Evolutionary conservation across 2,888 invertebrate genomes (phyloP).

Genomic region (Agonopterix arenella): DNA sequence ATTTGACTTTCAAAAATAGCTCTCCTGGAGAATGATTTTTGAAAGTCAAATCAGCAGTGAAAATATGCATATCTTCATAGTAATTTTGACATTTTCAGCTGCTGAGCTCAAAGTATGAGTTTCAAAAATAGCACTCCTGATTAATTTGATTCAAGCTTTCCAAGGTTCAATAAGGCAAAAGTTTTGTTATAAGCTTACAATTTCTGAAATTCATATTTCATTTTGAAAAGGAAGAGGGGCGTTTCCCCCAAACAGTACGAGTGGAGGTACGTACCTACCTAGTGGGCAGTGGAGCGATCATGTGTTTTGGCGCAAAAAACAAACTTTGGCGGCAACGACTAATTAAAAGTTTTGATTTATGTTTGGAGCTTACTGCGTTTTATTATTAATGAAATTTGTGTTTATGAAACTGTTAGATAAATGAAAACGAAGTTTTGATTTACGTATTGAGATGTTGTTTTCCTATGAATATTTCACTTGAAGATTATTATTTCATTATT

Average conservation of each 20-base stretch:
- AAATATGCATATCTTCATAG: too few relatives aligned
- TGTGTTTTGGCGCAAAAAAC: conserved; percentile 2
- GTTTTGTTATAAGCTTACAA: conserved; percentile 15
- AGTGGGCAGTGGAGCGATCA: background rate
- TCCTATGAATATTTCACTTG: too few relatives aligned
- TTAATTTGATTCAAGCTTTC: conserved; percentile 20
- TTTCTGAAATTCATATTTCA: conserved; percentile 12
- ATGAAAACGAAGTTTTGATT: too few relatives aligned
- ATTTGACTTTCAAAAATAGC: too few relatives aligned
- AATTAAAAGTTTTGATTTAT: conserved; percentile 10
- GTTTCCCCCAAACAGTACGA: background rate
- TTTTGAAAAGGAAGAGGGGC: background rate
- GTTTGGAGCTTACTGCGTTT: background rate
- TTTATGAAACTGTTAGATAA: too few relatives aligned
- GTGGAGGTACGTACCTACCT: background rate
- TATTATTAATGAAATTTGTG: background rate
- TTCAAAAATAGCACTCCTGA: too few relatives aligned
- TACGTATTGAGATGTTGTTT: too few relatives aligned
- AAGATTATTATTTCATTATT: too few relatives aligned
- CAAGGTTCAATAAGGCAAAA: conserved; percentile 18
- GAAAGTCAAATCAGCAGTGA: too few relatives aligned
- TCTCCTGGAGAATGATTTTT: too few relatives aligned
- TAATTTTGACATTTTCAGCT: too few relatives aligned
- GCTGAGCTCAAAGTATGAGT: too few relatives aligned
- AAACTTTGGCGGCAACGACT: conserved; percentile 3